Conservation (phyloP, 2,888 invertebrate species). For the Pherbina coryleti region DNA sequence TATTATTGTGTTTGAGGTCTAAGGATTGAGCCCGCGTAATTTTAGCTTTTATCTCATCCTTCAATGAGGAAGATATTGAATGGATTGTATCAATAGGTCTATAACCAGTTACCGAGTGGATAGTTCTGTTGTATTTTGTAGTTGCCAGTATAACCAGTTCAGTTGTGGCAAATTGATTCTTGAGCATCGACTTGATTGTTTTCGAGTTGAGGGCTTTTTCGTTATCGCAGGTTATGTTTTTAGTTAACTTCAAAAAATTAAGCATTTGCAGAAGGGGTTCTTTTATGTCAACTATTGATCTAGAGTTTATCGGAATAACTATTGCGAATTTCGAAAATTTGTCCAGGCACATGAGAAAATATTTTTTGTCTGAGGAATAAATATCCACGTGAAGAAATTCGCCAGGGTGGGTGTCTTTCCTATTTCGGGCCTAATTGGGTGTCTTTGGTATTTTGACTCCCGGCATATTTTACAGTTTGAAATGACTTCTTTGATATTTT, state of each 20-base stretch:
- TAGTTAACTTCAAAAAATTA: not conserved
- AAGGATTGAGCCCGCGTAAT: too few species aligned
- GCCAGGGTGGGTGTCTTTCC: not conserved
- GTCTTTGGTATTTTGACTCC: not conserved
- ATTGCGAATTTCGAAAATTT: conserved; percentile 36
- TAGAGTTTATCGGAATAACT: conserved; percentile 17
- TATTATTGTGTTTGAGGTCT: not conserved
- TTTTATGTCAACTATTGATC: conserved; percentile 25
- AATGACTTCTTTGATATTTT: not conserved
- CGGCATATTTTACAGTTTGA: not conserved
- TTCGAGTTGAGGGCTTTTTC: not conserved
- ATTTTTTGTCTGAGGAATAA: not conserved
- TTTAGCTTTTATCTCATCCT: not conserved
- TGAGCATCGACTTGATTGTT: conserved; percentile 17
- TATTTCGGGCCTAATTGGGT: not conserved
- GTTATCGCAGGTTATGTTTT: not conserved
- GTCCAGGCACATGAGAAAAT: conserved; percentile 8
- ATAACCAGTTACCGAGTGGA: conserved; percentile 38
- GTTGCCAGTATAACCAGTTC: conserved; percentile 40
- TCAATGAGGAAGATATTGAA: conserved; percentile 4
- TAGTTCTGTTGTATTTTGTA: conserved; percentile 40
- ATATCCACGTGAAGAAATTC: not conserved
- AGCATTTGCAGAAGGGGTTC: not conserved
- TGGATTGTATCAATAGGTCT: conserved; percentile 10
- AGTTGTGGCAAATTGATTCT: conserved; percentile 30